Base-by-base conservation (phyloP, 1,140 invertebrate genomes). In the Megalonaias nervosa region DNA sequence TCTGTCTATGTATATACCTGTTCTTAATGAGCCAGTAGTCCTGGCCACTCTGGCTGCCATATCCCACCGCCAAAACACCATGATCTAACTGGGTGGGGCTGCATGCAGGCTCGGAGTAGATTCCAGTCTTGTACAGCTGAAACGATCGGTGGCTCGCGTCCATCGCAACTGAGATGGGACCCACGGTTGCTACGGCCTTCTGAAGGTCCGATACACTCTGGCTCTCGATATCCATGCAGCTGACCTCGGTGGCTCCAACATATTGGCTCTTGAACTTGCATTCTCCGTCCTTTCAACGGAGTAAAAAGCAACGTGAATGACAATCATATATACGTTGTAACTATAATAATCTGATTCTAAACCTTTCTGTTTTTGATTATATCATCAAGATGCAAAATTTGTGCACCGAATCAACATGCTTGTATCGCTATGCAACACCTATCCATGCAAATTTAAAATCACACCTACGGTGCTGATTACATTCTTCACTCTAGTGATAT, bases 11-110 rank as follows among this genome's bases (percentile, higher is more conserved):
- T 11, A 48, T 48, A 0, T 48, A 48, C 38, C 80, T 82, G 57
- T 84, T 84, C 66, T 82, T 81, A 38, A 71, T 74, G 13, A 84
- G 71, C 82, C 82, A 84, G 55, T 80, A 84, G 48, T 76, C 74
- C 19, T 70, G 16, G 15, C 77, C 80, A 16, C 74, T 72, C 60
- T 77, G 64, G 1, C 92, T 92, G 31, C 95, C 95, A 87, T 96
- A 97, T 58, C 96, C 96, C 71, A 96, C 94, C 59, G 93, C 92
- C n/a, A 96, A 89, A 16, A 97, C 96, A 77, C 95, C 96, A 87
- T 97, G 96, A 89, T 97, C 95, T 21, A 97, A 90, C 12, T n/a
- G n/a, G 65, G 56, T 76, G 55, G 55, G 38, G 26, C 58, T 70
- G 61, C 83, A 84, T 15, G 9, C 21, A 17, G 69, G 65, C 9